Evolutionary conservation across 2,113 vertebrate genomes (phyloP).

Genomic region (Archilochus colubris): DNA sequence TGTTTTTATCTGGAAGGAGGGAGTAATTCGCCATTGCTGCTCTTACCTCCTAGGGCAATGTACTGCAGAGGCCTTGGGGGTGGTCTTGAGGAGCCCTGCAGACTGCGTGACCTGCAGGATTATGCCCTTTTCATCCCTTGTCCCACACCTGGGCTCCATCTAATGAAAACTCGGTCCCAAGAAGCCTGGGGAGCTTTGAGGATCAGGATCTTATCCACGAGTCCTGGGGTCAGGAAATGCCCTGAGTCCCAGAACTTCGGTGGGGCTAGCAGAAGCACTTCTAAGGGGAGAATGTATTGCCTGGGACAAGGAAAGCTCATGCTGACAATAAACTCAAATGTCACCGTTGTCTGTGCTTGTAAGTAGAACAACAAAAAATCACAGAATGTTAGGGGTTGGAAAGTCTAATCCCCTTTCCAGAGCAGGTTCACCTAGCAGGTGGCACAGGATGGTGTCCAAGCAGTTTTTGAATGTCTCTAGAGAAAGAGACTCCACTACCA

Average conservation of each 20-base stretch:
- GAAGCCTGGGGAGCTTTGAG: background rate
- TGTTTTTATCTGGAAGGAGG: background rate
- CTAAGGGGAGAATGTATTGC: background rate
- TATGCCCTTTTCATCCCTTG: background rate
- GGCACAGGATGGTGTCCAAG: too few species aligned
- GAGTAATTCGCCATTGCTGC: background rate
- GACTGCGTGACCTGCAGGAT: background rate
- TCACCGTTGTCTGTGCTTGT: background rate
- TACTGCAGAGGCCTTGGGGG: background rate
- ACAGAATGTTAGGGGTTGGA: too few species aligned
- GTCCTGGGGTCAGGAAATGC: background rate
- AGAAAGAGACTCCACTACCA: too few species aligned
- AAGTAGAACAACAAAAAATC: background rate
- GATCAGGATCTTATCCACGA: background rate
- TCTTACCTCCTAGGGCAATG: background rate
- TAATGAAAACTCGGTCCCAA: background rate
- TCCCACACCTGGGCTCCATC: background rate
- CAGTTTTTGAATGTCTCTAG: too few species aligned
- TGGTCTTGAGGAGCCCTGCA: background rate
- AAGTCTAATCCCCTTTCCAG: too few species aligned
- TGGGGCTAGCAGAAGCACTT: background rate
- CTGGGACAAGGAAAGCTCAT: background rate
- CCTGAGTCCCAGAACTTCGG: background rate
- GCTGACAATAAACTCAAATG: background rate
- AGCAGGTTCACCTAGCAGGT: too few species aligned